Evolutionary conservation across 2,797 vertebrate genomes (phyloP).

Genomic region (Phoxinus dragarum): DNA sequence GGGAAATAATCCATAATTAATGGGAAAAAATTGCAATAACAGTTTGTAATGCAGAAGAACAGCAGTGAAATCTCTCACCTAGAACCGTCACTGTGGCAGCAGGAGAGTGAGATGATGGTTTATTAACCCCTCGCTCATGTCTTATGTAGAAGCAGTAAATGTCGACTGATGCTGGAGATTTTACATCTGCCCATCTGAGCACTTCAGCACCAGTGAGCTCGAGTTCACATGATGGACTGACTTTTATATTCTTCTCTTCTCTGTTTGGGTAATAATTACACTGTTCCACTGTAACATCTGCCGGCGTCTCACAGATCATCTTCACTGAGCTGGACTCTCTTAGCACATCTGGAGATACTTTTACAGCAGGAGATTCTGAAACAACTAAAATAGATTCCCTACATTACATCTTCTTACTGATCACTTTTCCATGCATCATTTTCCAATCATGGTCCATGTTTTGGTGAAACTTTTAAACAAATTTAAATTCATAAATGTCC

Average conservation of each 20-base stretch:
- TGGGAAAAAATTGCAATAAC: not conserved
- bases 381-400: not conserved
- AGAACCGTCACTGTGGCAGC: slow-evolving; percentile 1
- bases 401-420: not conserved
- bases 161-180: slow-evolving; percentile 29
- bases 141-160: slow-evolving; percentile 46
- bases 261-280: slow-evolving; percentile 48
- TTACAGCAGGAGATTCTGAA: not conserved
- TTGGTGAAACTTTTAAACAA: not conserved
- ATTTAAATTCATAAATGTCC: not conserved
- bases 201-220: slow-evolving; percentile 55
- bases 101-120: slow-evolving; percentile 10
- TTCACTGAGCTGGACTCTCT: not conserved
- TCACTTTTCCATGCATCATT: not conserved
- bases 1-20: rapidly evolving
- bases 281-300: not conserved
- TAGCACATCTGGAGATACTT: not conserved
- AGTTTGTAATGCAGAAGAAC: rapidly evolving
- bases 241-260: rapidly evolving
- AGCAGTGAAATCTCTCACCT: slow-evolving; percentile 9
- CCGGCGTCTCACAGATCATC: not conserved
- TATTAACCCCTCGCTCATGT: rapidly evolving
- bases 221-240: not conserved
- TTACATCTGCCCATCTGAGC: not conserved
- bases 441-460: not conserved